These are phyloP conservation scores for Myotis findleyi DNA, from an alignment of 2,797 vertebrate species.

Conservation along the genomic window DNA sequence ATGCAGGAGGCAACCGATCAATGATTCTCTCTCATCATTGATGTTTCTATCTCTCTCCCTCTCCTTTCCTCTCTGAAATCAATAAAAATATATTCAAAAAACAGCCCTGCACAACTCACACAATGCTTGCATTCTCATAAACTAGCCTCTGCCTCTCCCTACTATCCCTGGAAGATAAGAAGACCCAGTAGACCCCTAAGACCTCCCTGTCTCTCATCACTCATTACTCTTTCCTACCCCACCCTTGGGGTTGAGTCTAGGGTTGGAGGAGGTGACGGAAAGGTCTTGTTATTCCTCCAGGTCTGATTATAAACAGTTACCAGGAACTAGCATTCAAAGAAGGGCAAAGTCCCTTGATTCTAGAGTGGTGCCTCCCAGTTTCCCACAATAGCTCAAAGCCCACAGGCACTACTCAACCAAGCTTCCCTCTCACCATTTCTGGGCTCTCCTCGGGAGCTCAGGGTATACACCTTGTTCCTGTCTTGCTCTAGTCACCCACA, in stretches of 20 bases:
- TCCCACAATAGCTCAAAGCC: neutral
- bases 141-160: conserved; percentile 92
- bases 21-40: no score
- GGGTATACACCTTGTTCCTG: neutral
- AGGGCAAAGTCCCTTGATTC: neutral
- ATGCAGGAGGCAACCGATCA: no score
- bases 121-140: conserved; percentile 91
- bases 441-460: neutral
- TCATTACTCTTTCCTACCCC: conserved; percentile 65
- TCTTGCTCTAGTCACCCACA: neutral
- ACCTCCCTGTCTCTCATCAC: conserved; percentile 14
- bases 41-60: no score
- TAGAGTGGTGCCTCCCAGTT: neutral
- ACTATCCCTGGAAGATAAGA: conserved; percentile 94
- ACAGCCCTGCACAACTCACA: conserved; percentile 87
- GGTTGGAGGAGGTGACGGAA: conserved; percentile 53
- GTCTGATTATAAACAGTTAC: conserved; percentile 73
- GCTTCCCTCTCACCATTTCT: neutral
- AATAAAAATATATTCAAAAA: no score
- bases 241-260: conserved; percentile 80
- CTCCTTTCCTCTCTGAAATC: no score
- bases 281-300: conserved; percentile 53
- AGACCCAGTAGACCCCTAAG: conserved; percentile 89
- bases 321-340: neutral
- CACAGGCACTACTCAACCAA: neutral